Evolutionary conservation across 1,140 invertebrate species (phyloP), one percentile per base, ranked within the genome.

Genomic region (Conus betulinus): DNA sequence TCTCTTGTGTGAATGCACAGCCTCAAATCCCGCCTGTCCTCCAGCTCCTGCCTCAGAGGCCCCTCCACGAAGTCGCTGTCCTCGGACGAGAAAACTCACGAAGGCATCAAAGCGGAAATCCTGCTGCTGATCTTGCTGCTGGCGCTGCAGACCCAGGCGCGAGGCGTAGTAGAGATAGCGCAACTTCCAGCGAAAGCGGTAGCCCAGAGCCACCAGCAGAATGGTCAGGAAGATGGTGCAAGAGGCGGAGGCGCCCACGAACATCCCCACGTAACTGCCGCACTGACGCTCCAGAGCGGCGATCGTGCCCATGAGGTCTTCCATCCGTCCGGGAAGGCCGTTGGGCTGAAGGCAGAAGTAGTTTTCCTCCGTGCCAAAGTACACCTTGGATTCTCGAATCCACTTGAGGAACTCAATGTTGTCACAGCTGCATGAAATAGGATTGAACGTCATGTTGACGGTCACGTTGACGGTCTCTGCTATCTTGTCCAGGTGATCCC

Each of bases 1-100:
- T 94, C 93, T 71, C 91, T 79, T n/a, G 91, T 84, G 78, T 93
- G 92, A 51, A 93, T 79, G 89, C 91, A 92, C 20, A 93, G 79
- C 20, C 84, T 88, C 10, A 93, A 17, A 6, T 81, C 89, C n/a
- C 76, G 71, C 5, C 82, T 20, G 5, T 86, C 71, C 84, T 93
- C 91, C 13, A 94, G 78, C 51, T 88, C 71, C n/a, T 39, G 87
- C 11, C 87, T 74, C 27, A 93, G n/a, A 13, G 87, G 78, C 11
- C 90, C 74, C 39, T 27, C 52, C 27, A 93, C 88, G 55, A 92
- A 90, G 39, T 79, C 51, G 23, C 81, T 5, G 63, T 92, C 89
- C 74, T 91, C 90, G 17, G 89, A 85, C 20, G 90, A 85, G 71
- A 92, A 92, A 93, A 11, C 89, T 91, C 5, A 93, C 88, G 88